Base-by-base conservation (phyloP, 2,113 vertebrate genomes). In the Ploceus nigricollis region DNA sequence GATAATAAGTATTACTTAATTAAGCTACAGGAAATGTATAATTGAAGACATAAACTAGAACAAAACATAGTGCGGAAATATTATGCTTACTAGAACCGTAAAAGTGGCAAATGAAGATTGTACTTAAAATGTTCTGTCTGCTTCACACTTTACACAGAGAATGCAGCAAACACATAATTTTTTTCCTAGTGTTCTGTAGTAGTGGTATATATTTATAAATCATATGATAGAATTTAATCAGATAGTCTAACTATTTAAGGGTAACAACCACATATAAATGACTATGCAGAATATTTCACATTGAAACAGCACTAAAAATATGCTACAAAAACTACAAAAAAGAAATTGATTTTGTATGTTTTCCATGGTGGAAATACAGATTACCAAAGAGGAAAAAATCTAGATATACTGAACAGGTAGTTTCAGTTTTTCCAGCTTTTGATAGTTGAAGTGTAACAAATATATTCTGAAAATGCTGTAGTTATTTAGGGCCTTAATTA, bases 321-420 rank as follows among this genome's bases (percentile, higher is more conserved):
- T 40, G 3, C 24, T 18, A 53, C 5, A 44, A 48, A 72, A 89
- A n/a, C 2, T 51, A 44, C 3, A 22, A 16, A 48, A 72, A 64
- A 6, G 0, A 27, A 30, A n/a, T 3, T 18, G 13, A 39, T 81
- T 51, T 61, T 82, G 0, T 48, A 27, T 83, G 2, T 35, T 88
- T 90, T 70, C 23, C 21, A 13, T 42, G 21, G 10, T 30, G 9
- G 25, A 88, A 82, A 64, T 70, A 13, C 0, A 1, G 12, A 72
- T 65, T 64, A 57, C 25, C 9, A 57, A 66, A 48, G 8, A 72
- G 3, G 5, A 23, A 57, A 65, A 73, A 44, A 42, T 53, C 11
- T 39, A 81, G 28, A 30, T 60, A 35, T 35, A 11, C 4, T 84
- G 30, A 78, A 66, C 11, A 72, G 11, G 30, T n/a, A 48, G 11